Conservation (phyloP, 2,797 vertebrate genomes). For the Thripadectes ignobilis region DNA sequence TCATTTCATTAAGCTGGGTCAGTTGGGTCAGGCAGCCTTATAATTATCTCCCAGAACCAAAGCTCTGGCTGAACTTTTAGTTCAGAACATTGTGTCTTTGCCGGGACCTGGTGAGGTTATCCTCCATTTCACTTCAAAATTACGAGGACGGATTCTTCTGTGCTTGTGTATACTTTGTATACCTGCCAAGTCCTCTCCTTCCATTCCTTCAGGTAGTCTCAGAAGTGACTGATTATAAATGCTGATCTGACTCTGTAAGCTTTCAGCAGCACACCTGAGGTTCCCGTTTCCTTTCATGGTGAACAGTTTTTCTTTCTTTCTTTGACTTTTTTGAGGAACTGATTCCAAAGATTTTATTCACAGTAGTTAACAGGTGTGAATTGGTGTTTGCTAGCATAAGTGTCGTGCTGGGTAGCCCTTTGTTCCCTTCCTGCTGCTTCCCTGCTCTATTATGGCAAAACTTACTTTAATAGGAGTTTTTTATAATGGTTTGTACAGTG, state of each 20-base stretch:
- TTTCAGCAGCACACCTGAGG: constrained; percentile 66
- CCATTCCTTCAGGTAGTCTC: constrained; percentile 64
- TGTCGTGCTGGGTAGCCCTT: constrained; percentile 65
- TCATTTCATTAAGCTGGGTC: constrained; percentile 36
- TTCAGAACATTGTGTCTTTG: constrained; percentile 50
- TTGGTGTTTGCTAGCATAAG: constrained; percentile 68
- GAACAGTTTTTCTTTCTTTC: constrained; percentile 66
- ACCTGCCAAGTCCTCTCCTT: constrained; percentile 58
- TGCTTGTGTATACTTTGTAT: constrained; percentile 48
- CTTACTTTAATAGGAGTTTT: constrained; percentile 65
- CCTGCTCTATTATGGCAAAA: constrained; percentile 68
- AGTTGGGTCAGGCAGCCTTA: constrained; percentile 43
- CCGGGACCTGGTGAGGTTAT: background rate
- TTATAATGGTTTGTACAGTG: constrained; percentile 59
- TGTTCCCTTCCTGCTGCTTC: constrained; percentile 66
- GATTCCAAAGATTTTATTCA: constrained; percentile 72
- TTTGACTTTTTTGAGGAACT: constrained; percentile 63
- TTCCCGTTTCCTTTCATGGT: constrained; percentile 58
- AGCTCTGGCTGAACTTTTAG: constrained; percentile 54
- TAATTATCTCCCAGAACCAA: constrained; percentile 57
- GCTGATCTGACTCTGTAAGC: constrained; percentile 56
- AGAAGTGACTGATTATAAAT: constrained; percentile 67
- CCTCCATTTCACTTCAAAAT: constrained; percentile 33
- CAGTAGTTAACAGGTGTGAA: constrained; percentile 69
- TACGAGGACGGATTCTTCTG: background rate